Evolutionary conservation across 2,797 vertebrate genomes (phyloP).

Genomic region (Poecilia velifera): DNA sequence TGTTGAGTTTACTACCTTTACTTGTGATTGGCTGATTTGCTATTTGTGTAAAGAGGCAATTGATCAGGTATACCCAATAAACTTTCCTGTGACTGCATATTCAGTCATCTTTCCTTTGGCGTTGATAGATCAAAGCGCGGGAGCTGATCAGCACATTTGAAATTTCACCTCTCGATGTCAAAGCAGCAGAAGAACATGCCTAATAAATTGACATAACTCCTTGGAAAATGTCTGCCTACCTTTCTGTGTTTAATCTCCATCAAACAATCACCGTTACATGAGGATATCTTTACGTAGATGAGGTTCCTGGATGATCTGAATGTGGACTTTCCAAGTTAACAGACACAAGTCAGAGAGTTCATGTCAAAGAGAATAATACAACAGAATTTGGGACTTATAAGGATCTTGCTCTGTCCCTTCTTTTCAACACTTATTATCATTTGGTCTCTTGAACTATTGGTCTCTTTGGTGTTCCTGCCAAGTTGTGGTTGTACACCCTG

Average conservation of each 20-base stretch:
- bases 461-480: constrained; percentile 61
- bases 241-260: not conserved
- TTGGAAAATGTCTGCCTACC: not conserved
- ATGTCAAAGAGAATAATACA: not conserved
- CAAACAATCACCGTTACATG: not conserved
- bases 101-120: not conserved
- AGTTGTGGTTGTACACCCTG: constrained; percentile 35
- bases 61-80: not conserved
- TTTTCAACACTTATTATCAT: too few relatives aligned
- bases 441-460: constrained; percentile 30
- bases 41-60: not conserved
- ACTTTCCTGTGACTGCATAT: not conserved
- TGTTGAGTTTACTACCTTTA: too few relatives aligned
- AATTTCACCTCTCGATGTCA: not conserved
- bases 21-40: not conserved
- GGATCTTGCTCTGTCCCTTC: too few relatives aligned
- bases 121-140: not conserved
- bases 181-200: not conserved
- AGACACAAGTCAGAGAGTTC: not conserved
- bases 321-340: not conserved
- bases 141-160: not conserved
- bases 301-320: not conserved
- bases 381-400: not conserved
- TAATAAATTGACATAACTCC: not conserved
- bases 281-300: not conserved